Percentiles rank a stretch among this genome's conserved stretches.
phyloP scores from a whole-genome alignment of 2,888 invertebrate genomes.

The Lasioglossum zephyrum region DNA sequence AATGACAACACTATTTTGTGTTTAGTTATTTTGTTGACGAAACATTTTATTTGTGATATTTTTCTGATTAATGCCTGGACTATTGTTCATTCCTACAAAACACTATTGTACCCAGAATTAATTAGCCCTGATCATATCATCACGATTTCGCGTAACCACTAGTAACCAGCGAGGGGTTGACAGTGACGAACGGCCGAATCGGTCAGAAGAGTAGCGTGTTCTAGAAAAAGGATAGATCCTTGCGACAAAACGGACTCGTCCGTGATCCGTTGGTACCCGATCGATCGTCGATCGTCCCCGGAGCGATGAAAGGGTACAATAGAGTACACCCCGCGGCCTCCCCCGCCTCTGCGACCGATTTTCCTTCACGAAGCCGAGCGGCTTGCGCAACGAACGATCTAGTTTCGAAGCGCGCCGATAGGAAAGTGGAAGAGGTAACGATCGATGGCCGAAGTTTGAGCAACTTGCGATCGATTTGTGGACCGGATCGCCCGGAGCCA shows the following conservation, averaged over 20 bases:
- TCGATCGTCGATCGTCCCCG: slow-evolving; percentile 37
- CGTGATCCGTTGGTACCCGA: neutral
- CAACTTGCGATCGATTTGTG: slow-evolving; percentile 41
- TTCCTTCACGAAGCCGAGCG: slow-evolving; percentile 14
- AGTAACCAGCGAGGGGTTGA: neutral
- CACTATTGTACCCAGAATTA: no score
- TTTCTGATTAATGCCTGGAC: no score
- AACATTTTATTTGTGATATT: no score
- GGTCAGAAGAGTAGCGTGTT: neutral
- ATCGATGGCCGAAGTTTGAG: slow-evolving; percentile 55
- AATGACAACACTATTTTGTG: no score
- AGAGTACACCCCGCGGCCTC: slow-evolving; percentile 11
- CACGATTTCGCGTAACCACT: neutral
- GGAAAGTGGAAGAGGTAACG: slow-evolving; percentile 45
- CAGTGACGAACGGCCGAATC: neutral
- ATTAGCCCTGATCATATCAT: no score
- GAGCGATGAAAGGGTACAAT: slow-evolving; percentile 55
- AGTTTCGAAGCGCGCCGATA: slow-evolving; percentile 48
- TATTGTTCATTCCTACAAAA: no score
- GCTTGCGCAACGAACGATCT: slow-evolving; percentile 46
- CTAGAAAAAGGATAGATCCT: neutral
- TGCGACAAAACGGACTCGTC: neutral
- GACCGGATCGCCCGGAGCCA: slow-evolving; percentile 49
- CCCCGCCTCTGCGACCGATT: neutral
- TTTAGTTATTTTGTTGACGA: no score